Evolutionary conservation across 1,140 invertebrate genomes (phyloP), one percentile per base, ranked within the genome.

Genomic region (Heliconius himera): DNA sequence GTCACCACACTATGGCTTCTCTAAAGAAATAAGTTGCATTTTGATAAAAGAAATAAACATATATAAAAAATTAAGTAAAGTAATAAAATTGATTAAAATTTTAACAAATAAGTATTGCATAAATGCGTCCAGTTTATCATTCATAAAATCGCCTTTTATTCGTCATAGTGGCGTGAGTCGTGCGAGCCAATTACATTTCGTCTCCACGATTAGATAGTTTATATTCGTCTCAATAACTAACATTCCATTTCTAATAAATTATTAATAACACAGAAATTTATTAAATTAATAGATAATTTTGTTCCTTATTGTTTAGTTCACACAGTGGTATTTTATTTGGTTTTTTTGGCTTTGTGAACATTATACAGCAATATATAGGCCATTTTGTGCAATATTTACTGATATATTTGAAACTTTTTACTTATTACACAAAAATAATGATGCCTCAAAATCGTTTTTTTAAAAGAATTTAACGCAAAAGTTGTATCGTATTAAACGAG

Each of bases 81-180:
- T 1, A 51, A 56, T 9, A 22, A 29, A 26, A 66, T 29, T 29
- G 3, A 26, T 29, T 29, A 16, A 5, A 66, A 26, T 26, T 26
- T 66, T 66, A 16, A 66, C 11, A 3, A 66, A 66, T 66, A 36
- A 36, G 33, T 36, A 0, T 66, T 66, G 60, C 60, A 29, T 66
- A 66, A 66, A 11, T 11, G 9, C 60, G 60, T 66, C 22, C 26
- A 66, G 60, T 29, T 66, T 66, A 66, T 66, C 86, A 85, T 82
- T 78, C 76, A 81, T 82, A 85, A 85, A 85, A 84, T 84, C 82
- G 83, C 80, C 79, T 85, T 83, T 81, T 81, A 87, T 85, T 89
- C 88, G 87, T 89, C 87, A 89, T 73, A 85, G 87, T 93, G 91
- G 91, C 91, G 91, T 92, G 91, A 93, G 83, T 87, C 82, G 76